phyloP scores from a whole-genome alignment of 2,888 invertebrate species.

The Agrotis clavis region DNA sequence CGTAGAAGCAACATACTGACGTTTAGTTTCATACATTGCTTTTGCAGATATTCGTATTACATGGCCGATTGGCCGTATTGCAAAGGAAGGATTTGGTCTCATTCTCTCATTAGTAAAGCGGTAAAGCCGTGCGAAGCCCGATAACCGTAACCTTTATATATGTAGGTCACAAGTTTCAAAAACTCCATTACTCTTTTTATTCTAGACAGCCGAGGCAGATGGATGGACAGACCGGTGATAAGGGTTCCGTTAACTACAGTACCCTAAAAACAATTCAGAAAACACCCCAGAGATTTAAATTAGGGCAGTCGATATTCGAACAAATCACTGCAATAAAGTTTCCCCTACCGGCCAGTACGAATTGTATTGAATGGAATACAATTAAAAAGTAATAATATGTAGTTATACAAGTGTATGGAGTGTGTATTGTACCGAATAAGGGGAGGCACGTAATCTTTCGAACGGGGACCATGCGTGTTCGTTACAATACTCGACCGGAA shows the following conservation, averaged over 20 bases:
- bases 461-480: constrained; percentile 29
- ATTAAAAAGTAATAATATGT: constrained; percentile 57
- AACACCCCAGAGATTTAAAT: constrained; percentile 44
- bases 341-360: constrained; percentile 34
- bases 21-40: too few species aligned
- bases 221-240: constrained; percentile 32
- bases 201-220: constrained; percentile 14
- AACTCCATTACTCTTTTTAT: constrained; percentile 25
- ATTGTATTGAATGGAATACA: constrained; percentile 43
- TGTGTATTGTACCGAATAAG: constrained; percentile 31
- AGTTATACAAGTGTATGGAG: constrained; percentile 27
- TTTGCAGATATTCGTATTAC: too few species aligned
- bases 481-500: constrained; percentile 41
- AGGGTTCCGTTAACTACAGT: constrained; percentile 33
- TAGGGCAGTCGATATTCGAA: constrained; percentile 31
- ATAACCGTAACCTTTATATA: neutral
- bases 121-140: too few species aligned
- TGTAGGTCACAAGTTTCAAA: neutral
- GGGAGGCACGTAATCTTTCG: constrained; percentile 44
- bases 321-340: neutral
- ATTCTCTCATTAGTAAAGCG: too few species aligned
- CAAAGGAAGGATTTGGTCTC: too few species aligned
- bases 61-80: too few species aligned
- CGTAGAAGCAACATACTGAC: too few species aligned
- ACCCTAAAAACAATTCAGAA: constrained; percentile 33